Evolutionary conservation across 2,888 invertebrate genomes (phyloP).

Genomic region (Ochlodes sylvanus): DNA sequence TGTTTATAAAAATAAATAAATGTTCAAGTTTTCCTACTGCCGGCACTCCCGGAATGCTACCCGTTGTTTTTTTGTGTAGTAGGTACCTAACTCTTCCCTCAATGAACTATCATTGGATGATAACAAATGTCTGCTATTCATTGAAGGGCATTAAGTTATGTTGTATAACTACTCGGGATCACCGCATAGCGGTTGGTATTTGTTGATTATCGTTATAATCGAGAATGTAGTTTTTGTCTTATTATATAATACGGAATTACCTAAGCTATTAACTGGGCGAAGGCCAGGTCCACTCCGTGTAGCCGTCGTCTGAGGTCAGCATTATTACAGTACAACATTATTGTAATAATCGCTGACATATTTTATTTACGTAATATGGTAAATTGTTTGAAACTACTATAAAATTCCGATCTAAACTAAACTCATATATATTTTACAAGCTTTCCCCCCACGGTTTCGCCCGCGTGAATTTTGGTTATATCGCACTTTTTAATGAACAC

Average conservation of each 20-base stretch:
- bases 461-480: too few relatives aligned
- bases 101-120: too few relatives aligned
- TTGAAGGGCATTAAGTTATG: background rate
- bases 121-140: background rate
- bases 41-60: too few relatives aligned
- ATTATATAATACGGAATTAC: conserved; percentile 38
- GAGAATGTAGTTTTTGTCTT: conserved; percentile 39
- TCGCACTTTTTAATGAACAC: too few relatives aligned
- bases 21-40: too few relatives aligned
- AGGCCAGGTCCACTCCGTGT: conserved; percentile 38
- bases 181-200: conserved; percentile 6
- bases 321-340: conserved; percentile 13
- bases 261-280: conserved; percentile 35
- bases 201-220: conserved; percentile 31
- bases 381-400: conserved; percentile 3
- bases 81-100: too few relatives aligned
- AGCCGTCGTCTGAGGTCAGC: conserved; percentile 26
- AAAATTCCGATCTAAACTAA: background rate
- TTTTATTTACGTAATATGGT: background rate
- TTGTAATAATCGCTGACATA: background rate
- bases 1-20: too few relatives aligned
- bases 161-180: background rate
- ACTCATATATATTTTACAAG: too few relatives aligned
- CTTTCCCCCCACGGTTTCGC: too few relatives aligned
- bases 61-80: too few relatives aligned